Conservation (phyloP, 2,113 vertebrate species). For the Charadrius vociferus region DNA sequence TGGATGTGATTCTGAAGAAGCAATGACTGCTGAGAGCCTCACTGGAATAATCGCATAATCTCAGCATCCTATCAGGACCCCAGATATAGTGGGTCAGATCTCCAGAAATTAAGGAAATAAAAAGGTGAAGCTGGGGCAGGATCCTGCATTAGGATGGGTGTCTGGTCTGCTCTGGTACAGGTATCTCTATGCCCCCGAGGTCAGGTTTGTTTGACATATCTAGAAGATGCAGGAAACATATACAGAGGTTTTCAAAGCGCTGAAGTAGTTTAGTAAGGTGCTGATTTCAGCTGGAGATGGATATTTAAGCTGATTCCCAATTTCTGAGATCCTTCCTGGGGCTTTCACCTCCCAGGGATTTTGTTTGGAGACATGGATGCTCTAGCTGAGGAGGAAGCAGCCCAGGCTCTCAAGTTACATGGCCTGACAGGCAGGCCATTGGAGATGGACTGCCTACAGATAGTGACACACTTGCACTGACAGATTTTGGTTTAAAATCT, state of each 20-base stretch:
- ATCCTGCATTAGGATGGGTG: not conserved
- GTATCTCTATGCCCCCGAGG: not conserved
- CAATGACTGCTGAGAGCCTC: not conserved
- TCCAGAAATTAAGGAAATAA: not conserved
- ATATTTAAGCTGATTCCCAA: not conserved
- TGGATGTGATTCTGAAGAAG: not conserved
- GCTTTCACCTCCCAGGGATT: not conserved
- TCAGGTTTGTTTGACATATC: not conserved
- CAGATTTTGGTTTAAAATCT: not conserved
- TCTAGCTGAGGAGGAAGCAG: not conserved
- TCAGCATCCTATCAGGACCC: not conserved
- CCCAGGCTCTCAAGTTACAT: rapidly evolving
- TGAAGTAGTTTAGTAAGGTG: not conserved
- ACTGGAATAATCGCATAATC: not conserved
- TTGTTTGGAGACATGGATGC: not conserved
- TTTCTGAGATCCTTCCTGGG: not conserved
- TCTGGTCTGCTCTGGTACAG: not conserved
- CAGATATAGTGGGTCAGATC: not conserved
- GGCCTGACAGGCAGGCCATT: not conserved
- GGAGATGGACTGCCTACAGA: not conserved
- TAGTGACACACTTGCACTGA: not conserved
- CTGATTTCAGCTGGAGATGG: not conserved
- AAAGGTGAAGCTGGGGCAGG: not conserved
- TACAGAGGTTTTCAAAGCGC: not conserved
- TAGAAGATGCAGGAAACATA: not conserved